Conservation (phyloP, 2,113 vertebrate genomes). For the Rhinichthys klamathensis region DNA sequence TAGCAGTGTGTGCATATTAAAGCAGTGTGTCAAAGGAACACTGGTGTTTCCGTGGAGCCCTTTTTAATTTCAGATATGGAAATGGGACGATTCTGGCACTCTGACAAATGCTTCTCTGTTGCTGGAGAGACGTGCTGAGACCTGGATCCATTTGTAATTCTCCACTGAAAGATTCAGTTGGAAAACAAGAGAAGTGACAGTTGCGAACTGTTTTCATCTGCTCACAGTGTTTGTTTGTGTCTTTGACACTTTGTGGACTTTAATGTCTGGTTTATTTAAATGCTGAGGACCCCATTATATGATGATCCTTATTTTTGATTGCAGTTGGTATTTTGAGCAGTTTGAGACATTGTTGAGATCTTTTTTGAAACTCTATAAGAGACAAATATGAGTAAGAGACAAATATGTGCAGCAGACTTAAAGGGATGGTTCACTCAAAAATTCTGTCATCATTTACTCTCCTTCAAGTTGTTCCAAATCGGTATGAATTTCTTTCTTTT, state of each 20-base stretch:
- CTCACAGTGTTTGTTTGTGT: neutral
- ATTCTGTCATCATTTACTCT: too few relatives aligned
- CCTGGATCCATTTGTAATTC: neutral
- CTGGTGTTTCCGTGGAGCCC: conserved; percentile 14
- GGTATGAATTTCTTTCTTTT: too few relatives aligned
- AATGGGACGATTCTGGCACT: conserved; percentile 17
- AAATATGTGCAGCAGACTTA: too few relatives aligned
- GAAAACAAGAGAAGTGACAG: conserved; percentile 25
- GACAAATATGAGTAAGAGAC: too few relatives aligned
- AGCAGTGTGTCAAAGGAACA: conserved; percentile 16
- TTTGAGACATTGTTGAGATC: too few relatives aligned
- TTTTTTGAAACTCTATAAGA: too few relatives aligned
- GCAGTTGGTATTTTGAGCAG: too few relatives aligned
- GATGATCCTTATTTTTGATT: neutral
- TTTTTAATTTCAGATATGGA: conserved; percentile 57
- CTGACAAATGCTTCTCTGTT: conserved; percentile 8
- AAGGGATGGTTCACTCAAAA: too few relatives aligned
- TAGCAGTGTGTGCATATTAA: conserved; percentile 41
- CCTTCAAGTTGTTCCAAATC: too few relatives aligned
- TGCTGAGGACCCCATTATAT: neutral
- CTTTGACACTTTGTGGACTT: neutral
- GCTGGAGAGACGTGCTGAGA: conserved; percentile 19
- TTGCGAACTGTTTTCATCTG: neutral
- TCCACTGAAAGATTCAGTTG: neutral
- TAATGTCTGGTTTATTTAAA: neutral